These are phyloP conservation scores for Eristalinus aeneus DNA, from an alignment of 2,888 invertebrate genomes.

Conservation along the genomic window DNA sequence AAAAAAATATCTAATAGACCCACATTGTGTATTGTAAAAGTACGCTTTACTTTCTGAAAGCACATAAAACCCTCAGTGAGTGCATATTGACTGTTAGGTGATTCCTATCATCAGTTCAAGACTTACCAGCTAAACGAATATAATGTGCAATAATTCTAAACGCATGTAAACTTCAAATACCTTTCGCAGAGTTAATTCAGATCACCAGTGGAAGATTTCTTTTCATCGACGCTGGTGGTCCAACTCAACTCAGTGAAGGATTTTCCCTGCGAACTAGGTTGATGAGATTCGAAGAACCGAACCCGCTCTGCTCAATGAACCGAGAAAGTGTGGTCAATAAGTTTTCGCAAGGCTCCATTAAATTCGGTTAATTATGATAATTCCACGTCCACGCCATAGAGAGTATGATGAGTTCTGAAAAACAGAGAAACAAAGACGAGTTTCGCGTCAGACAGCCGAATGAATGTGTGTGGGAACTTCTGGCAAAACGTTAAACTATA, in stretches of 20 bases:
- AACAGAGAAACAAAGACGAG: neutral
- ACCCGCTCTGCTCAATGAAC: neutral
- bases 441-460: neutral
- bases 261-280: neutral
- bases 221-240: neutral
- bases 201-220: neutral
- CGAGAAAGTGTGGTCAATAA: neutral
- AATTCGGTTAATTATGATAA: neutral
- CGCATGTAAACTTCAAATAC: neutral
- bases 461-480: neutral
- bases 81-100: too few species aligned
- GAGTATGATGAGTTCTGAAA: neutral
- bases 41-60: too few species aligned
- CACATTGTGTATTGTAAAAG: too few species aligned
- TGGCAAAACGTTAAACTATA: neutral
- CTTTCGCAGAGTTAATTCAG: too few species aligned
- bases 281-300: neutral
- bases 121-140: too few species aligned
- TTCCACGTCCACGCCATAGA: neutral
- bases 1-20: too few species aligned
- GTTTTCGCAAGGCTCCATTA: neutral
- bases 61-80: too few species aligned
- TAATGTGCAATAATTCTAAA: neutral
- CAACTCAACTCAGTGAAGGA: neutral
- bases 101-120: too few species aligned